Evolutionary conservation across 2,888 invertebrate species (phyloP), one percentile per base, ranked within the genome.

Genomic region (Brachyopa scutellaris): DNA sequence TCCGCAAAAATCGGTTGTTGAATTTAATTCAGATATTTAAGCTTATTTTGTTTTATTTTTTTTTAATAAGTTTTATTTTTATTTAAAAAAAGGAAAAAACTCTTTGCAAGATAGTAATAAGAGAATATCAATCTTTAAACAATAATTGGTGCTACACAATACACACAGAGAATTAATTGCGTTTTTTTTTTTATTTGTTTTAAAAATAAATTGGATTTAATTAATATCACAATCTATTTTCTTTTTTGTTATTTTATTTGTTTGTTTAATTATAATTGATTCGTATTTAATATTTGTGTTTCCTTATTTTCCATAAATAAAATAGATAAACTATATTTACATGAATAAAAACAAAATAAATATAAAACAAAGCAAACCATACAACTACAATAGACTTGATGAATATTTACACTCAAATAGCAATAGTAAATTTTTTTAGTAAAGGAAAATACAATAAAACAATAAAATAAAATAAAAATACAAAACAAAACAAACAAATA

Each of bases 1-100:
- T 84, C 79, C 84, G 80, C 79, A 84, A 84, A 74, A 80, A 80
- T 82, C 82, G 82, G 84, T 84, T 85, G 85, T 85, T 85, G 85
- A 85, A 85, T 85, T 85, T 84, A 79, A 84, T 85, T 85, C 85
- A 85, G 67, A 85, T 84, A 84, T 85, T 84, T 84, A 82, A 84
- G 80, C 76, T 84, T 84, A 83, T 84, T 84, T 85, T 79, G 72
- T 84, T 84, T 69, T 49, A 66, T 69, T 59, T 49, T 61, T 49
- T 67, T 67, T 49, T n/a, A n/a, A n/a, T n/a, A n/a, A n/a, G n/a
- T n/a, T 26, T 49, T 21, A 33, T 62, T 47, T 23, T 45, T 29
- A 17, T 76, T 69, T 53, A 74, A 59, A n/a, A n/a, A n/a, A n/a
- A n/a, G n/a, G n/a, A n/a, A n/a, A n/a, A n/a, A n/a, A n/a, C n/a